Evolutionary conservation across 2,797 vertebrate species (phyloP), one percentile per base, ranked within the genome.

Genomic region (Enteromius fasciolatus): DNA sequence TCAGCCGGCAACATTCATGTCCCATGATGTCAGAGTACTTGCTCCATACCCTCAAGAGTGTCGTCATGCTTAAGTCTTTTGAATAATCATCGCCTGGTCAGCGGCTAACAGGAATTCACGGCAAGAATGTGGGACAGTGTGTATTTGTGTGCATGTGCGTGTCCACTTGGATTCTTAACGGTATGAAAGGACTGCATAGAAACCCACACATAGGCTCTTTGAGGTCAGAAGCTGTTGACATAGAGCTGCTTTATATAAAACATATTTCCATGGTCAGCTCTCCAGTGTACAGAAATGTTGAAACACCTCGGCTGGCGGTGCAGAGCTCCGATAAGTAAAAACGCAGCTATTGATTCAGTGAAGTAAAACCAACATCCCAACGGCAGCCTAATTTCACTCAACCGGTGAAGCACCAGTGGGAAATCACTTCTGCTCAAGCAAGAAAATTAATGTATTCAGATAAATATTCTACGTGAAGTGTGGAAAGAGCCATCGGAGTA

Each of bases 1-100:
- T 10, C 18, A 18, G 59, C 36, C 31, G 1, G 15, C 31, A 18
- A 80, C 82, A 84, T 86, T 84, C 87, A 89, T 74, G 80, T 81
- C 69, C 70, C 31, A 80, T 80, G 88, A 84, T 83, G 84, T 85
- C 88, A 85, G 80, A 85, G 86, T 81, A 86, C 87, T 61, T 82
- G 78, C 25, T 61, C 84, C 87, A 81, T 86, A 87, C 86, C 84
- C 91, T 88, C 79, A 2, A 85, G 86, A 90, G 84, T 84, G 80
- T 81, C 76, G 84, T 54, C 74, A 87, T 84, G 84, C 78, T 57
- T 23, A 84, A 87, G 85, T 86, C 90, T 88, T 89, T 86, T 86
- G 84, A 92, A 92, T 91, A 90, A 92, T 92, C 89, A 90, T 85
- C 87, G 85, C 81, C 86, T 84, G 84, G 86, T 89, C 89, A 89